Conservation (phyloP, 2,888 invertebrate genomes). For the Neria commutata region DNA sequence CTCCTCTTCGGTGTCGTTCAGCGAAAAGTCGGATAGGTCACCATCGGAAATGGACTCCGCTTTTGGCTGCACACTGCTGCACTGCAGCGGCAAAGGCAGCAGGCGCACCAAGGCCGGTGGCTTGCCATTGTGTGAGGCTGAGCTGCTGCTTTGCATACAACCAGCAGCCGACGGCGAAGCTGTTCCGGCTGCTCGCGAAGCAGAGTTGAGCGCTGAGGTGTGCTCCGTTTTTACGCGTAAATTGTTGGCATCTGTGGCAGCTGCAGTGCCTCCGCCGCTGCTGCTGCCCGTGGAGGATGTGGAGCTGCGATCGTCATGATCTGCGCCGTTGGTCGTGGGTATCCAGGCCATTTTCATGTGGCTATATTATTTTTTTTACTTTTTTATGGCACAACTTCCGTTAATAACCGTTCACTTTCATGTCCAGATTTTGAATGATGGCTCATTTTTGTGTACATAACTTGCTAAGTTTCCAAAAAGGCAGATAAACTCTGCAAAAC, state of each 20-base stretch:
- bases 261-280: slow-evolving; percentile 27
- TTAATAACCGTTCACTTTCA: not conserved
- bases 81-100: not conserved
- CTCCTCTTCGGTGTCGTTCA: slow-evolving; percentile 83
- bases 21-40: slow-evolving; percentile 69
- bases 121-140: slow-evolving; percentile 26
- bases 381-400: not conserved
- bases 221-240: no score
- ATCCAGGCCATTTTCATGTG: slow-evolving; percentile 45
- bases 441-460: slow-evolving; percentile 13
- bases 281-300: slow-evolving; percentile 16
- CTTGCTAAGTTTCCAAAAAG: not conserved
- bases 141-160: slow-evolving; percentile 13
- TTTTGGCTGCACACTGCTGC: slow-evolving; percentile 46
- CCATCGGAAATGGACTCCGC: slow-evolving; percentile 59
- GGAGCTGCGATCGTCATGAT: slow-evolving; percentile 44
- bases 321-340: slow-evolving; percentile 39
- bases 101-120: slow-evolving; percentile 28
- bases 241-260: slow-evolving; percentile 11
- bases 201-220: slow-evolving; percentile 8
- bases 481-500: not conserved
- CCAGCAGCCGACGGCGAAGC: slow-evolving; percentile 26
- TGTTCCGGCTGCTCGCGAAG: slow-evolving; percentile 29
- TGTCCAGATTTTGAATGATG: slow-evolving; percentile 5
- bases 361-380: not conserved